Evolutionary conservation across 2,113 vertebrate species (phyloP).

Genomic region (Cephalopholis sonnerati): DNA sequence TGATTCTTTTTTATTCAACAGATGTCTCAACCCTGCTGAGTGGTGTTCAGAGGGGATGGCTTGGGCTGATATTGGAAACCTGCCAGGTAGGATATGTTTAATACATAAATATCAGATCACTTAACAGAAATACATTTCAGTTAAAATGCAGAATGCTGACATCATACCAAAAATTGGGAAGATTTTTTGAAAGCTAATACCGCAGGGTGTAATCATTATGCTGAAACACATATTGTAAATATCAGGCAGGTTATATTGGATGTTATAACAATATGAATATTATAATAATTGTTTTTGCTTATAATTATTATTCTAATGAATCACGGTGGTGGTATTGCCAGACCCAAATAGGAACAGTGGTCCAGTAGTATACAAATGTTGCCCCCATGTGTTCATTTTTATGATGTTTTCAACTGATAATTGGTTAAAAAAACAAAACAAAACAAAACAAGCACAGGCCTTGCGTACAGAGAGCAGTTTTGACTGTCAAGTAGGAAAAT

Average conservation of each 20-base stretch:
- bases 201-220: neutral
- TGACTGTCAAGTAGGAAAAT: neutral
- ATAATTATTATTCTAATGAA: neutral
- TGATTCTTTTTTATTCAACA: slow-evolving; percentile 29
- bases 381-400: slow-evolving; percentile 31
- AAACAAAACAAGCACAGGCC: neutral
- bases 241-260: neutral
- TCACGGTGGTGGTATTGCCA: neutral
- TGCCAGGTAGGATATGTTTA: slow-evolving; percentile 44
- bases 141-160: neutral
- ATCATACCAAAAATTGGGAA: neutral
- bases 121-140: neutral
- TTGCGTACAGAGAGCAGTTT: neutral
- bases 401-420: neutral
- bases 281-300: neutral
- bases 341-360: neutral
- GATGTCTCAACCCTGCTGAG: slow-evolving; percentile 44
- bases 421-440: no score
- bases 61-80: slow-evolving; percentile 15
- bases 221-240: neutral
- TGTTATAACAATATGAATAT: neutral
- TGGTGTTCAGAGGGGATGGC: neutral
- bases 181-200: neutral
- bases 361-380: neutral
- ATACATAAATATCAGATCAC: neutral